phyloP scores from a whole-genome alignment of 2,797 vertebrate genomes.

The Myoxocephalus aenaeus region DNA sequence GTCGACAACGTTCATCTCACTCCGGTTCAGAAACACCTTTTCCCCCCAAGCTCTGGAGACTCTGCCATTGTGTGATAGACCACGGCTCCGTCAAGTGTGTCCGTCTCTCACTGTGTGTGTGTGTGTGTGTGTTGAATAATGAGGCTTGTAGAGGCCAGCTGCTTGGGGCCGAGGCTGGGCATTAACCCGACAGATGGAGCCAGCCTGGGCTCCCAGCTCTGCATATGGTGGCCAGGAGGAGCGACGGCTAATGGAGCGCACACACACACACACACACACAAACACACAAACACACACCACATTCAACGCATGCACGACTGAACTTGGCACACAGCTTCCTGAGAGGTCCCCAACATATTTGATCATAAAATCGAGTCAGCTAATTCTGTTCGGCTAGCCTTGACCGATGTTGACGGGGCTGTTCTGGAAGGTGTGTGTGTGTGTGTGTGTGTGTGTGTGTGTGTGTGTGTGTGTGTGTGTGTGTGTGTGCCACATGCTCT shows the following conservation, averaged over 20 bases:
- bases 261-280: slow-evolving; percentile 17
- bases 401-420: slow-evolving; percentile 49
- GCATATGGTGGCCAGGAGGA: slow-evolving; percentile 84
- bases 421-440: slow-evolving; percentile 31
- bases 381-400: slow-evolving; percentile 44
- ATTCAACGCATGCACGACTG: slow-evolving; percentile 32
- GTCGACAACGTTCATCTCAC: slow-evolving; percentile 53
- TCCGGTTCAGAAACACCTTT: slow-evolving; percentile 66
- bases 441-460: slow-evolving; percentile 10
- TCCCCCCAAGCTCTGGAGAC: slow-evolving; percentile 48
- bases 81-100: slow-evolving; percentile 60
- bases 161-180: slow-evolving; percentile 80
- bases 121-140: slow-evolving; percentile 77
- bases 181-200: slow-evolving; percentile 88
- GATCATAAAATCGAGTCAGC: slow-evolving; percentile 55
- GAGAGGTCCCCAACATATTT: slow-evolving; percentile 51
- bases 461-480: too few relatives aligned
- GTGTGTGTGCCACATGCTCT: slow-evolving; percentile 71
- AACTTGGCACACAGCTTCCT: slow-evolving; percentile 48
- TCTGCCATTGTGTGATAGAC: slow-evolving; percentile 68
- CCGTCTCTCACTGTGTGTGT: slow-evolving; percentile 33
- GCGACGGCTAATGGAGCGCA: slow-evolving; percentile 75
- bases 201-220: slow-evolving; percentile 77
- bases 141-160: slow-evolving; percentile 84
- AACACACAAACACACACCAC: slow-evolving; percentile 12